Percentiles rank a stretch among this genome's conserved stretches.
These are phyloP conservation scores for Ornithoptera priamus DNA, from an alignment of 2,888 invertebrate species.

Conservation along the genomic window DNA sequence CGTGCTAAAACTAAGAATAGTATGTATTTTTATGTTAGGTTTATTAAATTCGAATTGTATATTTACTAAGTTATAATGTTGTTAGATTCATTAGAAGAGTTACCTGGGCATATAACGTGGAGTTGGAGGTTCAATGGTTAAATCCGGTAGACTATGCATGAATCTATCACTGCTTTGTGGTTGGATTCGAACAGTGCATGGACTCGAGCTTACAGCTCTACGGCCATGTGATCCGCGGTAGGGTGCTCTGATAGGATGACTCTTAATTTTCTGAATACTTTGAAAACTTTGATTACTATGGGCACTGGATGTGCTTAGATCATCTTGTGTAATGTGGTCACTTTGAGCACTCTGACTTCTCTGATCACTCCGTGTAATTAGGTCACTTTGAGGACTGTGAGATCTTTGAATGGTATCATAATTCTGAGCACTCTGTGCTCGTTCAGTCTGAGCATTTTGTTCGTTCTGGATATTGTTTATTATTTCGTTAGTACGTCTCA, in stretches of 20 bases:
- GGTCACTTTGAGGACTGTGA: not conserved
- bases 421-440: not conserved
- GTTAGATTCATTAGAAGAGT: not conserved
- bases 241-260: not conserved
- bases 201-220: conserved; percentile 32
- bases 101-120: conserved; percentile 36
- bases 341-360: not conserved
- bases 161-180: conserved; percentile 80
- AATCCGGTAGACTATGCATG: conserved; percentile 90
- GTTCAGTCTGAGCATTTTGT: not conserved
- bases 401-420: not conserved
- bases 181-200: conserved; percentile 84
- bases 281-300: not conserved
- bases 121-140: conserved; percentile 66
- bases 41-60: not conserved
- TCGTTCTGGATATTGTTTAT: not conserved
- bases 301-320: not conserved
- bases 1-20: conserved; percentile 36
- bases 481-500: not conserved
- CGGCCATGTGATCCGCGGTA: not conserved
- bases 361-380: not conserved
- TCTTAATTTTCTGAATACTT: not conserved
- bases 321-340: not conserved
- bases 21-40: not conserved
- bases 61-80: not conserved